Conservation (phyloP, 2,797 vertebrate species). For the Protonibea diacanthus region DNA sequence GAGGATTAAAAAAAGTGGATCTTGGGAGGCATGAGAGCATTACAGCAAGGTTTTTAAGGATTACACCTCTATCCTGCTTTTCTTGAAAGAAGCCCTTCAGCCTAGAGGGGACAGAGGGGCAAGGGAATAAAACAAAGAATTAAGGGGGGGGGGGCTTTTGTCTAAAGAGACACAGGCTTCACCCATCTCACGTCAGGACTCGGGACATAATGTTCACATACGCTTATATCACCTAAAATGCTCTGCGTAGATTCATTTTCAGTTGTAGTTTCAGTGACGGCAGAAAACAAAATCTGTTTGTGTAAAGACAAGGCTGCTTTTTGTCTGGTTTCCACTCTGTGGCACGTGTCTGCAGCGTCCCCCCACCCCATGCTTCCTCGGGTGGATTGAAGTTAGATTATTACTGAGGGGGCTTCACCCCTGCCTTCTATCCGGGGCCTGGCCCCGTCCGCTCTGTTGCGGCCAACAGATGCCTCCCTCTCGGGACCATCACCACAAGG, state of each 20-base stretch:
- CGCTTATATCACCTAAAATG: not conserved
- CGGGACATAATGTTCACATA: constrained; percentile 14
- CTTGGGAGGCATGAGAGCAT: constrained; percentile 82
- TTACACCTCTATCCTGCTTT: constrained; percentile 84
- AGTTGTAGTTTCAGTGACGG: not conserved
- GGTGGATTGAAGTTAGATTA: constrained; percentile 50
- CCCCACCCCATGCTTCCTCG: not conserved
- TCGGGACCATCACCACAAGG: constrained; percentile 68
- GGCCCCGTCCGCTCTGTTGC: constrained; percentile 30
- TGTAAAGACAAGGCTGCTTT: constrained; percentile 13
- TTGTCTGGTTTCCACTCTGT: constrained; percentile 1
- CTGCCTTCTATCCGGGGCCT: constrained; percentile 3
- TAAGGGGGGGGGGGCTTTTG: constrained; percentile 54
- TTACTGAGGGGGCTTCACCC: constrained; percentile 36
- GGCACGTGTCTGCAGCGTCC: constrained; percentile 13
- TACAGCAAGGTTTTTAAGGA: constrained; percentile 83
- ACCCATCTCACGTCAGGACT: constrained; percentile 46
- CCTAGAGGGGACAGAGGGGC: constrained; percentile 54
- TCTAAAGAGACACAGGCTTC: constrained; percentile 45
- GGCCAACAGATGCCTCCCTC: constrained; percentile 77
- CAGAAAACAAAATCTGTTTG: constrained; percentile 5
- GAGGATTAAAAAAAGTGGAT: constrained; percentile 83
- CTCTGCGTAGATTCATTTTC: not conserved
- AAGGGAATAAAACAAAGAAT: constrained; percentile 76
- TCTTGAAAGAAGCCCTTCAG: constrained; percentile 82